These are phyloP conservation scores for Tetranychus cinnabarinus DNA, from an alignment of 1,140 invertebrate species.

Conservation along the genomic window DNA sequence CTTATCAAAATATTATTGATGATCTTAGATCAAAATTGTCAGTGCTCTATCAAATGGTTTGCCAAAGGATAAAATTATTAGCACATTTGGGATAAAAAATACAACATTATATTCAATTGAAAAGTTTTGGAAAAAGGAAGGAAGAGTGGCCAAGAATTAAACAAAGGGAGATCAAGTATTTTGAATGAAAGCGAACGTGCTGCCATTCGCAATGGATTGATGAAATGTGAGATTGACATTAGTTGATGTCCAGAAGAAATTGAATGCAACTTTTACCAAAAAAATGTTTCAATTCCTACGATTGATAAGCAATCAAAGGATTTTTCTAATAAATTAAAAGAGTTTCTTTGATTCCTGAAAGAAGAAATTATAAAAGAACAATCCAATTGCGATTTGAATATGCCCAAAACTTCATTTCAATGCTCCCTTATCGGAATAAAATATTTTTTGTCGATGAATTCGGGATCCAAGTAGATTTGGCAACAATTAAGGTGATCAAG, in stretches of 20 bases:
- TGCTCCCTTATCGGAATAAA: not conserved
- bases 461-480: not conserved
- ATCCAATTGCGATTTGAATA: not conserved
- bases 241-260: not conserved
- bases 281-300: not conserved
- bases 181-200: no score
- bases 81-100: no score
- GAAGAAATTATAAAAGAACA: not conserved
- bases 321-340: not conserved
- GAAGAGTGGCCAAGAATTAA: no score
- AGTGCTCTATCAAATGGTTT: no score
- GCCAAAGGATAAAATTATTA: no score
- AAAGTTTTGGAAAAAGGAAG: no score
- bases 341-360: not conserved
- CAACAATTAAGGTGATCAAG: not conserved
- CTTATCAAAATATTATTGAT: no score
- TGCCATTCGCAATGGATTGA: not conserved
- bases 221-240: no score
- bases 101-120: no score
- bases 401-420: not conserved
- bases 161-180: no score
- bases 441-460: not conserved
- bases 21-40: no score
- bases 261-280: not conserved
- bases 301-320: not conserved